Evolutionary conservation across 2,797 vertebrate genomes (phyloP).

Genomic region (Taeniopygia guttata): DNA sequence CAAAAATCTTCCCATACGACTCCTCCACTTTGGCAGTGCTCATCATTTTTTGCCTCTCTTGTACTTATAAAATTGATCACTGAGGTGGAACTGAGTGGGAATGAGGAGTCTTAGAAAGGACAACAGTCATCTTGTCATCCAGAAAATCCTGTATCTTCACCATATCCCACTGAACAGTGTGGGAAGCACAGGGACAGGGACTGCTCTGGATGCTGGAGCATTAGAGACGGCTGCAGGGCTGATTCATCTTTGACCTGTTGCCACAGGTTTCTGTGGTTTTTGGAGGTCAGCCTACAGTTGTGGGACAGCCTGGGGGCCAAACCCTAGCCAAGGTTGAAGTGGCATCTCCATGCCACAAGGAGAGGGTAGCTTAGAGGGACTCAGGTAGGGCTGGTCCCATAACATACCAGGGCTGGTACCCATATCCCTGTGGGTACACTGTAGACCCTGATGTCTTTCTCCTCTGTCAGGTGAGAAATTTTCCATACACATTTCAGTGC

Average conservation of each 20-base stretch:
- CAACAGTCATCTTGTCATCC: background rate
- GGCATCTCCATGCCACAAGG: rapidly evolving
- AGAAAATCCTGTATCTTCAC: background rate
- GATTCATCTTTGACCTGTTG: background rate
- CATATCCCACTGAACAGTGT: background rate
- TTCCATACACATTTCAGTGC: background rate
- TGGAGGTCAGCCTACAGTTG: background rate
- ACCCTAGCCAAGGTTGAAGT: rapidly evolving
- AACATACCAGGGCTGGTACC: background rate
- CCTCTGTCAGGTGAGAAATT: background rate
- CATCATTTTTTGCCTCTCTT: background rate
- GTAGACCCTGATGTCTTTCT: background rate
- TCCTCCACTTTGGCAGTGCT: background rate
- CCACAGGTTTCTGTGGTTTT: background rate
- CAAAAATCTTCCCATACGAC: background rate
- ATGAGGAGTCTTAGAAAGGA: background rate
- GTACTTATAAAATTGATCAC: background rate
- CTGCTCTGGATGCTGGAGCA: rapidly evolving
- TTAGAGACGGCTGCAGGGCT: background rate
- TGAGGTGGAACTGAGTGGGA: background rate
- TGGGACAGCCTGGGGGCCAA: background rate
- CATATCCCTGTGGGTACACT: background rate
- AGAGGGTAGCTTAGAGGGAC: rapidly evolving
- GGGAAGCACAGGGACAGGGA: rapidly evolving
- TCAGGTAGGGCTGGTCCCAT: background rate